A percentile compares a stretch with the other conserved stretches of the same genome.
Conservation (phyloP, 2,888 invertebrate genomes). For the Dynastes grantii region DNA sequence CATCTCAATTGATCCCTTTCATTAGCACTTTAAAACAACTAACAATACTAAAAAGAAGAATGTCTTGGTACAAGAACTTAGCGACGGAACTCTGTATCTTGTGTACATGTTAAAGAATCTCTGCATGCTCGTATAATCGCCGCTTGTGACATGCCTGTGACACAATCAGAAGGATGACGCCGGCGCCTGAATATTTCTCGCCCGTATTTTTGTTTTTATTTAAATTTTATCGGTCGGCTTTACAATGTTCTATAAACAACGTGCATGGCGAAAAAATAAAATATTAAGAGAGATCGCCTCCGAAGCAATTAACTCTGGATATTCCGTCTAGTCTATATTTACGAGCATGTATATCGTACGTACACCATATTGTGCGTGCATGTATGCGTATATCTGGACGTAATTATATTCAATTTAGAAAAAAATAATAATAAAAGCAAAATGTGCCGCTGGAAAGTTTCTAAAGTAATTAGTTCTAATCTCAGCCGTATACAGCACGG, state of each 20-base stretch:
- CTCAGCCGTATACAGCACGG: neutral
- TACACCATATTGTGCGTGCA: neutral
- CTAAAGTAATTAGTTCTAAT: constrained; percentile 13
- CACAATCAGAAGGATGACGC: constrained; percentile 53
- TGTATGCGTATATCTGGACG: neutral
- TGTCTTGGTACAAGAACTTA: too few species aligned
- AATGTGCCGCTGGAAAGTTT: neutral
- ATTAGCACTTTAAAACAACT: too few species aligned
- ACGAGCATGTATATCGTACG: neutral
- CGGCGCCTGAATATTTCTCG: constrained; percentile 54
- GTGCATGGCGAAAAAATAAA: constrained; percentile 12
- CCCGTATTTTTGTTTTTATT: constrained; percentile 46
- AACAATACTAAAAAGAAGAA: too few species aligned
- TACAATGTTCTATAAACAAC: constrained; percentile 48
- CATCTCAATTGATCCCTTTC: too few species aligned
- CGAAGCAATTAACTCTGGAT: constrained; percentile 24
- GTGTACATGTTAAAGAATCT: neutral
- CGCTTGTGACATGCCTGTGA: constrained; percentile 51
- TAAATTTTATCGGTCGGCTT: constrained; percentile 37
- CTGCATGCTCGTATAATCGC: neutral
- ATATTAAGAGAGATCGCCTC: constrained; percentile 10
- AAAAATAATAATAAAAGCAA: neutral
- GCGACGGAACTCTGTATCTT: neutral
- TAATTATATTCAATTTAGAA: constrained; percentile 15
- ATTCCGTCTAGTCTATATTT: constrained; percentile 7